Percentiles rank a stretch among this genome's conserved stretches.
Evolutionary conservation across 2,797 vertebrate species (phyloP).

Genomic region (Cyclura pinguis): DNA sequence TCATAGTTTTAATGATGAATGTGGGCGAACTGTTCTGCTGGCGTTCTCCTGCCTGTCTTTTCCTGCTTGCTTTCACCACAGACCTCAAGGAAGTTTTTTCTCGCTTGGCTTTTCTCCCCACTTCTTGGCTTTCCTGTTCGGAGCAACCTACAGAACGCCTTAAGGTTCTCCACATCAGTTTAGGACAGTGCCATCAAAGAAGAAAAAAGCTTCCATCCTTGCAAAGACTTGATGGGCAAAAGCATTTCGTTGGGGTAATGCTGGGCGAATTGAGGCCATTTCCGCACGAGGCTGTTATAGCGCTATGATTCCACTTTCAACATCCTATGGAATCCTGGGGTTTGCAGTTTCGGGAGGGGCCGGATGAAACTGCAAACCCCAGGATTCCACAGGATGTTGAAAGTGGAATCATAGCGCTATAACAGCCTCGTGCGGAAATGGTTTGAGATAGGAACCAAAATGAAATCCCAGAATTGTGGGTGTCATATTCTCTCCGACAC

Average conservation of each 20-base stretch:
- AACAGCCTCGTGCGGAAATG: too few relatives aligned
- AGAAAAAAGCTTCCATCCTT: background rate
- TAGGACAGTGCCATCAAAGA: fast-evolving
- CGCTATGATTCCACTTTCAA: too few relatives aligned
- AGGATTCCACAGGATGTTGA: too few relatives aligned
- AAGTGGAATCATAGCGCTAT: too few relatives aligned
- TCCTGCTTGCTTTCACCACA: background rate
- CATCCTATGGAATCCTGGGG: too few relatives aligned
- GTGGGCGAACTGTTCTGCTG: background rate
- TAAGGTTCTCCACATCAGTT: background rate
- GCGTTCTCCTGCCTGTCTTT: background rate
- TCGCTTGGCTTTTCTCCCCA: background rate
- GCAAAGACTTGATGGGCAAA: constrained; percentile 40
- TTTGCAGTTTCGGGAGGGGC: too few relatives aligned
- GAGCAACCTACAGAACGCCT: background rate
- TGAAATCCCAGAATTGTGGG: too few relatives aligned
- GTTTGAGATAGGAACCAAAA: too few relatives aligned
- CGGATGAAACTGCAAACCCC: too few relatives aligned
- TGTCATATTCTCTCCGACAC: background rate
- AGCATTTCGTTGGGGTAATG: background rate
- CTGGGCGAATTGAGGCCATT: too few relatives aligned
- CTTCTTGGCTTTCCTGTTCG: background rate
- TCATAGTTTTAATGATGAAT: background rate
- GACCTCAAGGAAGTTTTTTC: background rate
- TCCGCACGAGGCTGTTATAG: too few relatives aligned